Conservation (phyloP, 1,140 invertebrate species). For the Brachionus calyciflorus region DNA sequence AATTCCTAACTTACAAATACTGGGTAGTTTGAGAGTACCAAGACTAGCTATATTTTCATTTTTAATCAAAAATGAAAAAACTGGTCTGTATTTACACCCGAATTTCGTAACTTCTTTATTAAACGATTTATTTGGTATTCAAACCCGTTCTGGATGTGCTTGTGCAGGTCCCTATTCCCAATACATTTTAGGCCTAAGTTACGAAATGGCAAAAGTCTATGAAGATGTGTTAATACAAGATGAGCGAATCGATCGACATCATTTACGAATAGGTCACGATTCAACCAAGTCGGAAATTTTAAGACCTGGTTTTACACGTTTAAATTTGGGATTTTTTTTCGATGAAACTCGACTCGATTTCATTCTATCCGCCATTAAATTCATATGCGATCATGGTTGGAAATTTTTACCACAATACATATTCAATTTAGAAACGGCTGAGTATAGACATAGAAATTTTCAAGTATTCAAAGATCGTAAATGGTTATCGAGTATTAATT, state of each 20-base stretch:
- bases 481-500: conserved; percentile 75
- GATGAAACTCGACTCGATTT: conserved; percentile 73
- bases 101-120: conserved; percentile 82
- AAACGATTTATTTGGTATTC: conserved; percentile 87
- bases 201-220: conserved; percentile 41
- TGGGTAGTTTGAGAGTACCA: background rate
- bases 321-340: conserved; percentile 82
- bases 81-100: conserved; percentile 73
- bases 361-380: conserved; percentile 76
- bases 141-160: conserved; percentile 78
- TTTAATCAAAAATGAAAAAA: conserved; percentile 16
- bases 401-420: conserved; percentile 81
- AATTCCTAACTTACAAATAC: background rate
- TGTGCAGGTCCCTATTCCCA: conserved; percentile 77
- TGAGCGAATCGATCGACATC: conserved; percentile 18
- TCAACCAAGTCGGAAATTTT: conserved; percentile 24
- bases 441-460: conserved; percentile 77
- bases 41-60: conserved; percentile 45
- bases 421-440: conserved; percentile 78
- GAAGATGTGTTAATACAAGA: conserved; percentile 38
- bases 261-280: conserved; percentile 43
- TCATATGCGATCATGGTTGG: conserved; percentile 83
- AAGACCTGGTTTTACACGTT: conserved; percentile 75
- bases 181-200: conserved; percentile 27
- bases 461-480: conserved; percentile 71